Evolutionary conservation across 2,113 vertebrate genomes (phyloP), one percentile per base, ranked within the genome.

Genomic region (Oxyura jamaicensis): DNA sequence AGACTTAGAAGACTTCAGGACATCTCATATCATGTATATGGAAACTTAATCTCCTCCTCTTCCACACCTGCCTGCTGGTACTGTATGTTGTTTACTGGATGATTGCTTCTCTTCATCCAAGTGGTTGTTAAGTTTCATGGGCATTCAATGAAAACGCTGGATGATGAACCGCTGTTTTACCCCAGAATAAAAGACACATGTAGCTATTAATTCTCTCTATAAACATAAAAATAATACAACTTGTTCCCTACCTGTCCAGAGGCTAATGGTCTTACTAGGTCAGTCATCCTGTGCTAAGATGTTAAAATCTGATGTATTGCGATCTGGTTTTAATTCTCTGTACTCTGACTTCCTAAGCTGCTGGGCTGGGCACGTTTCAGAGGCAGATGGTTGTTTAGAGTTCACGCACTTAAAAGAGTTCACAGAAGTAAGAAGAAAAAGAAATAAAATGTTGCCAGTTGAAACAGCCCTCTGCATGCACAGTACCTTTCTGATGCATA

Each of bases 241-340:
- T 81, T 62, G 16, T 33, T 66, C 62, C 58, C 62, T 66, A 95
- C 92, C 86, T 96, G 92, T 71, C 80, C 69, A 86, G 76, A 53
- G 53, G 77, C 73, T 8, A 83, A 72, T 0, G 6, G 69, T 29
- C 65, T 78, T 41, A 72, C 36, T 62, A 56, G 48, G 73, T 81
- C 88, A 95, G 71, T 41, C 76, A 93, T 67, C 39, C 66, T 76
- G 39, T 26, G 35, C 48, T 33, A 59, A 77, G 68, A 94, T 23
- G 53, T 75, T 76, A 95, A 88, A 72, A 82, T 66, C 26, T 48
- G 35, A 91, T 88, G 83, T 84, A 63, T 21, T 25, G 60, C 73
- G 90, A 88, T 96, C 88, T 92, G 93, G 80, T 95, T 96, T 96
- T 93, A 94, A 96, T 92, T 96, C 88, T 84, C 83, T 88, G 90